A percentile compares a stretch with the other conserved stretches of the same genome.
These are phyloP conservation scores for Artibeus jamaicensis DNA, from an alignment of 2,797 vertebrate species.

Conservation along the genomic window DNA sequence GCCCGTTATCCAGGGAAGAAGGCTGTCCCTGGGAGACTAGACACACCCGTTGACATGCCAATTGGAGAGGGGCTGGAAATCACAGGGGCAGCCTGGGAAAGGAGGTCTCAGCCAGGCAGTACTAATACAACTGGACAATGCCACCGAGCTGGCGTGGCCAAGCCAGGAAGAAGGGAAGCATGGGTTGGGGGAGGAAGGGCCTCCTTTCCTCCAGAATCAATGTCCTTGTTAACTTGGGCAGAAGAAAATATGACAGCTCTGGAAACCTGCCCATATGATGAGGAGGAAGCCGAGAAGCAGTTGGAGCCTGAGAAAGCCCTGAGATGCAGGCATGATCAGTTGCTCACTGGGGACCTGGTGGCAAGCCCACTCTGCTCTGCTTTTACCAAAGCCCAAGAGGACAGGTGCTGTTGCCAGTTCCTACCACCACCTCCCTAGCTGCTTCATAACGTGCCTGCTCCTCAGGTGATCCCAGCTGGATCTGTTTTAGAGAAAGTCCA, in stretches of 20 bases:
- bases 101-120: constrained; percentile 70
- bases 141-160: constrained; percentile 31
- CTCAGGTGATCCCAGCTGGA: constrained; percentile 12
- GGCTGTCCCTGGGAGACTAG: constrained; percentile 42
- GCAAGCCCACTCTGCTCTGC: background rate
- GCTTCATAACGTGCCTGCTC: background rate
- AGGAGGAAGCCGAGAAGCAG: constrained; percentile 44
- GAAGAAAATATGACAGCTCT: constrained; percentile 74
- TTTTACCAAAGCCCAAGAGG: constrained; percentile 39
- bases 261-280: constrained; percentile 71
- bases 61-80: constrained; percentile 35
- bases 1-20: constrained; percentile 74
- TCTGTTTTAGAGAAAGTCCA: constrained; percentile 22
- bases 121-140: constrained; percentile 75
- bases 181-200: constrained; percentile 47
- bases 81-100: constrained; percentile 52
- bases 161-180: constrained; percentile 52
- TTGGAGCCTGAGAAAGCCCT: constrained; percentile 35
- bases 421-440: constrained; percentile 6
- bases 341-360: constrained; percentile 37
- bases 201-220: constrained; percentile 77
- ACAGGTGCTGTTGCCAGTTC: background rate
- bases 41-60: constrained; percentile 55
- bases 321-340: background rate
- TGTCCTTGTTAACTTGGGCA: constrained; percentile 76